Base-by-base conservation (phyloP, 2,888 invertebrate genomes). In the Folsomia manolachei region DNA sequence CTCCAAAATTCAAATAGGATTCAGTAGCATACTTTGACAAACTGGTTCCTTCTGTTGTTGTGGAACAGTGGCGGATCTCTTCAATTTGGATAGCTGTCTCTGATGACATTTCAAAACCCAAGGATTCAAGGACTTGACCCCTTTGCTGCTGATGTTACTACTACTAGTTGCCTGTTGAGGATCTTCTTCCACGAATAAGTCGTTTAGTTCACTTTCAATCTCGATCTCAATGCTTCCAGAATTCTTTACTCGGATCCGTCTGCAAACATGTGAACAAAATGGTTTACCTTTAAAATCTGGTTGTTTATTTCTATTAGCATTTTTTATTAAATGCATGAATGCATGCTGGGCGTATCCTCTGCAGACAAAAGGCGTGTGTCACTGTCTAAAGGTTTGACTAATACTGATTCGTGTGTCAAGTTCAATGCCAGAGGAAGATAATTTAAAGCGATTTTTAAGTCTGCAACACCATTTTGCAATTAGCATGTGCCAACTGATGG, bases 91-190 rank as follows among this genome's bases (percentile, higher is more conserved):
- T 71, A 86, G 74, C 65, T 84, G 83, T 66, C 84, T 83, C 71
- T 84, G 84, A 80, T 86, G 86, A 79, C 86, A 86, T 72, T 84
- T 85, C 23, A 86, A 81, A 65, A 86, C 86, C 87, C 87, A 87
- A 4, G 87, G 87, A 79, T 87, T 87, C 23, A 63, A n/a, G 4
- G 24, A 25, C 25, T 27, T 39, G 27, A 21, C 52, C 18, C 51
- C 39, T 39, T 56, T 67, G 21, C 52, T 39, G 63, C 25, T 11
- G 56, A 51, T 61, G 68, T 27, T 18, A 63, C 63, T 7, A 63
- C 62, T 63, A 39, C 26, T 61, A 14, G 68, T 74, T 51, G 53
- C 62, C 53, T 63, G 63, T 73, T 75, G 56, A 53, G 75, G 74
- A 26, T 76, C 76, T 27, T 80, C 79, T 24, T 83, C 79, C 73